These are phyloP conservation scores for Troilus luridus DNA, from an alignment of 2,888 invertebrate species.

Conservation along the genomic window DNA sequence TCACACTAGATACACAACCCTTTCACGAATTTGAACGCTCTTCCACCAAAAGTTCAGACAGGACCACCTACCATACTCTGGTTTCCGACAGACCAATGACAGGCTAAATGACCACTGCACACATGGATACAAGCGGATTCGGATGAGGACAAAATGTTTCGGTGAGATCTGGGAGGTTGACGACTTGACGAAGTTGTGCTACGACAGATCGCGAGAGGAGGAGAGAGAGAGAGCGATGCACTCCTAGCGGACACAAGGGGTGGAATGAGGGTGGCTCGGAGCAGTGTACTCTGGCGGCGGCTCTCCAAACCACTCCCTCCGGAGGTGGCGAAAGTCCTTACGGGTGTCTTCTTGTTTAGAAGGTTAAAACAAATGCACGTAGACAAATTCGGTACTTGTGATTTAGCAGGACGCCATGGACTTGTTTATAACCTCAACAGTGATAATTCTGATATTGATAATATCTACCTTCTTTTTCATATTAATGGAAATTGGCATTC, in stretches of 20 bases:
- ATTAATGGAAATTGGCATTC: too few relatives aligned
- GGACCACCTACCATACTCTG: neutral
- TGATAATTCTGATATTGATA: too few relatives aligned
- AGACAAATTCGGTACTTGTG: too few relatives aligned
- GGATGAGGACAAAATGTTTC: neutral
- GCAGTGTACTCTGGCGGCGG: conserved; percentile 36
- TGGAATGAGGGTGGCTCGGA: conserved; percentile 55
- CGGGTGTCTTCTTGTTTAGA: neutral
- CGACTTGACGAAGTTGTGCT: neutral
- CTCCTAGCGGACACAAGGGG: conserved; percentile 17
- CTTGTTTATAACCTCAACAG: too few relatives aligned
- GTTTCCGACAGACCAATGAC: neutral
- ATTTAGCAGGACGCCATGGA: too few relatives aligned
- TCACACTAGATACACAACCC: conserved; percentile 10
- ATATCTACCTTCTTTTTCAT: too few relatives aligned
- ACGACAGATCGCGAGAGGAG: conserved; percentile 48
- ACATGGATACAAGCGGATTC: neutral
- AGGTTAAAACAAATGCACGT: neutral
- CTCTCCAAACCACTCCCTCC: neutral
- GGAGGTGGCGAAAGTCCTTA: conserved; percentile 29
- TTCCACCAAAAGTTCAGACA: conserved; percentile 11
- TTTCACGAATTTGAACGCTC: neutral
- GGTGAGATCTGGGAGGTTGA: neutral
- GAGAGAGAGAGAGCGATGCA: neutral
- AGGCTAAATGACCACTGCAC: neutral